These are phyloP conservation scores for Salvelinus sp. DNA, from an alignment of 2,113 vertebrate species.

Conservation along the genomic window DNA sequence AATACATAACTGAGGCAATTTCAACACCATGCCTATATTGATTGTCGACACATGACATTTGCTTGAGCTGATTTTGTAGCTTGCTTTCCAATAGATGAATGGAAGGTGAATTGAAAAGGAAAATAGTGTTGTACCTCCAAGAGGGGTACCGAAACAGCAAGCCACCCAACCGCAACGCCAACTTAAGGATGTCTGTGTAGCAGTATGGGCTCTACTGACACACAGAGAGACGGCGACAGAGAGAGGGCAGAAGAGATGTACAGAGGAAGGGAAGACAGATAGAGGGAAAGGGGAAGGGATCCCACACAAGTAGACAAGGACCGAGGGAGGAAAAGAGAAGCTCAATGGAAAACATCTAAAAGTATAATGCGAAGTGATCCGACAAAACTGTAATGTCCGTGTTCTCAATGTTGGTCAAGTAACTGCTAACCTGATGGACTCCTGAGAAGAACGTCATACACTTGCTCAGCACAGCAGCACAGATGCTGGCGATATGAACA, in stretches of 20 bases:
- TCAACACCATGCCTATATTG: no score
- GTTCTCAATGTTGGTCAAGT: not conserved
- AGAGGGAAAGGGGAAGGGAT: not conserved
- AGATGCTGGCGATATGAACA: constrained; percentile 96
- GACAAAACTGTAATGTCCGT: not conserved
- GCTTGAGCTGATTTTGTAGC: no score
- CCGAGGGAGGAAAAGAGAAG: constrained; percentile 5
- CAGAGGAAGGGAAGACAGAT: constrained; percentile 1
- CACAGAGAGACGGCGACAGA: constrained; percentile 42
- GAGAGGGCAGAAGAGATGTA: not conserved
- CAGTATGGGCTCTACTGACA: constrained; percentile 94
- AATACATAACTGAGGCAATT: not conserved
- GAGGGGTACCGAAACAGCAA: constrained; percentile 96
- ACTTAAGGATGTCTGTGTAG: constrained; percentile 94
- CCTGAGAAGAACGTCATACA: constrained; percentile 91
- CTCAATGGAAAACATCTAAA: constrained; percentile 9
- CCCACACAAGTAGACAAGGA: not conserved
- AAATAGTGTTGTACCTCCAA: constrained; percentile 81
- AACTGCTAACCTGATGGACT: constrained; percentile 85
- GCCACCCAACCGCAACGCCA: constrained; percentile 96
- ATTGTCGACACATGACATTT: no score
- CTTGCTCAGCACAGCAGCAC: constrained; percentile 89
- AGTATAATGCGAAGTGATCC: not conserved
- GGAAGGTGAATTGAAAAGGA: not conserved
- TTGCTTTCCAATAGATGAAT: no score